Percentiles rank a stretch among this genome's conserved stretches.
phyloP scores from a whole-genome alignment of 2,797 vertebrate species.

The Gobionotothen gibberifrons region DNA sequence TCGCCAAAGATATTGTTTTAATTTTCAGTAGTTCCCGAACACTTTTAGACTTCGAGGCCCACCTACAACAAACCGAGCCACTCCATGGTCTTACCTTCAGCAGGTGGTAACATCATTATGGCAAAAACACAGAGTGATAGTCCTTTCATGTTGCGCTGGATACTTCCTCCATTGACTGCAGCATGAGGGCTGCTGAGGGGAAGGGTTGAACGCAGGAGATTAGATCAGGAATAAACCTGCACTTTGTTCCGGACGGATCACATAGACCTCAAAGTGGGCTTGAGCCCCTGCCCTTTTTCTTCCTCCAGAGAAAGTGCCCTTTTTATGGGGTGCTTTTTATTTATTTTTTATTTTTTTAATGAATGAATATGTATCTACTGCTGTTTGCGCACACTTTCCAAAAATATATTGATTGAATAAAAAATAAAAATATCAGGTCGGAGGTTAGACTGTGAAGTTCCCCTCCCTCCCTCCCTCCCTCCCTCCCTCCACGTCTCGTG shows the following conservation, averaged over 20 bases:
- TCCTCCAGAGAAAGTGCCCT: too few relatives aligned
- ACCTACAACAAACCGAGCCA: background rate
- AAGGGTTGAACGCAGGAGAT: constrained; percentile 47
- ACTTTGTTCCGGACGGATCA: constrained; percentile 39
- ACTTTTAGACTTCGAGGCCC: constrained; percentile 1
- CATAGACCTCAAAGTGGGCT: too few relatives aligned
- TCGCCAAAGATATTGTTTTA: background rate
- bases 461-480: too few relatives aligned
- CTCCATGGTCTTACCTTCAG: constrained; percentile 64
- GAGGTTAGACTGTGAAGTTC: too few relatives aligned
- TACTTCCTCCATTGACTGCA: constrained; percentile 38
- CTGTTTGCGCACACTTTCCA: too few relatives aligned
- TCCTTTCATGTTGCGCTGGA: constrained; percentile 64
- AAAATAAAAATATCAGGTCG: too few relatives aligned
- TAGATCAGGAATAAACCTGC: constrained; percentile 63
- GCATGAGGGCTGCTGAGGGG: constrained; percentile 30
- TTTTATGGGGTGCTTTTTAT: too few relatives aligned
- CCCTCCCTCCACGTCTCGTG: too few relatives aligned
- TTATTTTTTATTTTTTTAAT: too few relatives aligned
- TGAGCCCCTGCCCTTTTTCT: too few relatives aligned
- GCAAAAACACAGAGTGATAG: constrained; percentile 64
- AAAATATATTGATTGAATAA: too few relatives aligned
- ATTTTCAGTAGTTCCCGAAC: background rate
- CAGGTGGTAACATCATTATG: constrained; percentile 50
- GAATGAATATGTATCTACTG: too few relatives aligned